Conservation (phyloP, 2,113 vertebrate species). For the Spilogale gracilis region DNA sequence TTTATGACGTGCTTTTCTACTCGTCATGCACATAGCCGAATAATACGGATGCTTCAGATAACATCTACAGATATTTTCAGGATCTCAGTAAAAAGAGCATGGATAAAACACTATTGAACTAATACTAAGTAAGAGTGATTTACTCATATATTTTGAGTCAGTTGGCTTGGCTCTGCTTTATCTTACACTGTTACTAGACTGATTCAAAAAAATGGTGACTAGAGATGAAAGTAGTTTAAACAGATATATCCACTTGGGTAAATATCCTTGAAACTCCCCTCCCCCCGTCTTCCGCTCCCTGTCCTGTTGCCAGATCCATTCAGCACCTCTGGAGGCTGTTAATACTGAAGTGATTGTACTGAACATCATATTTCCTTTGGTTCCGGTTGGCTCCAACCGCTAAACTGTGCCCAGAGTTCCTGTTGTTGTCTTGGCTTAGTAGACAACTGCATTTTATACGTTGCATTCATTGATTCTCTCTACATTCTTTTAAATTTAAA, state of each 20-base stretch:
- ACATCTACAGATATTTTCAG: background rate
- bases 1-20: background rate
- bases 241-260: constrained; percentile 85
- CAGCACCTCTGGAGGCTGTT: constrained; percentile 83
- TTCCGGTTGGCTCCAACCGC: constrained; percentile 83
- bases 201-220: constrained; percentile 80
- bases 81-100: constrained; percentile 16
- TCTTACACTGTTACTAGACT: constrained; percentile 84
- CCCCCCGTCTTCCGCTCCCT: background rate
- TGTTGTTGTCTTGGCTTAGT: constrained; percentile 82
- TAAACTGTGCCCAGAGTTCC: constrained; percentile 76
- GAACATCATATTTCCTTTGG: constrained; percentile 84
- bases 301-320: constrained; percentile 75
- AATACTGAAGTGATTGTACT: constrained; percentile 83
- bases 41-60: background rate
- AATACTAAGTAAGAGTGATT: constrained; percentile 16
- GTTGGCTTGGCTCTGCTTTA: constrained; percentile 75
- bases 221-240: constrained; percentile 86
- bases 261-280: constrained; percentile 81
- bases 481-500: background rate
- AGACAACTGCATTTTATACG: constrained; percentile 74
- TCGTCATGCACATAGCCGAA: background rate
- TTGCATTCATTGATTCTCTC: constrained; percentile 13
- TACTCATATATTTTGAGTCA: constrained; percentile 67
- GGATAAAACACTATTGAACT: constrained; percentile 43